These are phyloP conservation scores for Pachycephus smyrnensis DNA, from an alignment of 2,888 invertebrate species.

Conservation along the genomic window DNA sequence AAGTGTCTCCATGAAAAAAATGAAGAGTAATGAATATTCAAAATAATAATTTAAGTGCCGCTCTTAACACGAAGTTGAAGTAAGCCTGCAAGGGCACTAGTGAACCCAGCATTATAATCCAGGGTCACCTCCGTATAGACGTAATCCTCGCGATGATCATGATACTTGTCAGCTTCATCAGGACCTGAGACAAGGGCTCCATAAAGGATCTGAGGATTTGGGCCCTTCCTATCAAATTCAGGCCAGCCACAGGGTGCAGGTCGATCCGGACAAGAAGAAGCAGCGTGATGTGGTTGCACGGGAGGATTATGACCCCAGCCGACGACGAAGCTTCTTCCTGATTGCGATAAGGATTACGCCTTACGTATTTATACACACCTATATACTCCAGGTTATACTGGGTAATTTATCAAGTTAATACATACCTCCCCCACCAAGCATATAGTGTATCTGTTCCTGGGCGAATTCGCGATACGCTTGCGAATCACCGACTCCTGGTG, in stretches of 20 bases:
- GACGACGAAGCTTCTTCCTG: constrained; percentile 70
- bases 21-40: neutral
- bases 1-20: neutral
- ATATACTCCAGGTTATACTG: neutral
- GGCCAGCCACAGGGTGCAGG: constrained; percentile 69
- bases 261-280: constrained; percentile 70
- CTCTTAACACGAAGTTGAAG: constrained; percentile 55
- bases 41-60: neutral
- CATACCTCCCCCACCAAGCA: constrained; percentile 67
- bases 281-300: constrained; percentile 69
- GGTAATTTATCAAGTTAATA: constrained; percentile 1
- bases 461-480: constrained; percentile 68
- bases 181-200: constrained; percentile 73
- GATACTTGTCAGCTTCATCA: constrained; percentile 69
- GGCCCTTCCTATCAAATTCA: constrained; percentile 61
- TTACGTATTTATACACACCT: neutral
- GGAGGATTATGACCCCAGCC: constrained; percentile 71
- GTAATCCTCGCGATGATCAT: constrained; percentile 69
- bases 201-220: constrained; percentile 70
- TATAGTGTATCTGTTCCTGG: constrained; percentile 70
- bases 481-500: constrained; percentile 41
- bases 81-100: constrained; percentile 69
- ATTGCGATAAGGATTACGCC: neutral
- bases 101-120: constrained; percentile 72
- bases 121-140: constrained; percentile 71